Conservation (phyloP, 2,888 invertebrate genomes). For the Cyclophora punctaria region DNA sequence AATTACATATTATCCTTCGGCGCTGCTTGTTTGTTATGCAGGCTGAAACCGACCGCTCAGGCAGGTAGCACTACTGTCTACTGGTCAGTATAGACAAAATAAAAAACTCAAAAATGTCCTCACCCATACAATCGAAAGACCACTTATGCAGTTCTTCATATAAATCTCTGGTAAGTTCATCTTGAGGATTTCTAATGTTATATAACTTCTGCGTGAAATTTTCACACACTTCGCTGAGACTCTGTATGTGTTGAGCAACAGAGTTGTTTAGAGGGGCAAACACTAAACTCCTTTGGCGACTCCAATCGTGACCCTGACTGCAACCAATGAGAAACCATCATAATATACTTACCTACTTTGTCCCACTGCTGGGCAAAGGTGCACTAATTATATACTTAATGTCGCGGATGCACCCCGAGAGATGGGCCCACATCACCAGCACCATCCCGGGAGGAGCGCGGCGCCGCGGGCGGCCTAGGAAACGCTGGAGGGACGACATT, state of each 20-base stretch:
- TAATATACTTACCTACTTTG: too few species aligned
- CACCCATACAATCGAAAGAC: slow-evolving; percentile 79
- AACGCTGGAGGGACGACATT: too few species aligned
- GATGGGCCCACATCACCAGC: too few species aligned
- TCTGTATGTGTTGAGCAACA: slow-evolving; percentile 46
- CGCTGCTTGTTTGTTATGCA: background rate
- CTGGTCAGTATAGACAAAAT: too few species aligned
- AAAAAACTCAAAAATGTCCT: too few species aligned
- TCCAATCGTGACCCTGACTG: slow-evolving; percentile 78
- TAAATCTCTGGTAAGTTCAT: slow-evolving; percentile 76
- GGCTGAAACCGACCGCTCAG: background rate
- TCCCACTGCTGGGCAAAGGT: too few species aligned
- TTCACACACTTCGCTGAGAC: slow-evolving; percentile 53
- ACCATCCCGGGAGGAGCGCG: too few species aligned
- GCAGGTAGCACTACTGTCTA: background rate
- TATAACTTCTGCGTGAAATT: slow-evolving; percentile 60
- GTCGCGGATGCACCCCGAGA: too few species aligned
- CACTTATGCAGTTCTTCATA: slow-evolving; percentile 78
- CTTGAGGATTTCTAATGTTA: slow-evolving; percentile 75
- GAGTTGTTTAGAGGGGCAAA: slow-evolving; percentile 59
- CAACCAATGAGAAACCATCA: too few species aligned
- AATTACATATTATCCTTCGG: too few species aligned
- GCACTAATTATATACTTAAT: too few species aligned
- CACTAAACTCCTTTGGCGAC: slow-evolving; percentile 66
- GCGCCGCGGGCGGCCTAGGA: too few species aligned